These are phyloP conservation scores for Xenotilapia flavipinnis DNA, from an alignment of 2,113 vertebrate genomes.

Conservation along the genomic window DNA sequence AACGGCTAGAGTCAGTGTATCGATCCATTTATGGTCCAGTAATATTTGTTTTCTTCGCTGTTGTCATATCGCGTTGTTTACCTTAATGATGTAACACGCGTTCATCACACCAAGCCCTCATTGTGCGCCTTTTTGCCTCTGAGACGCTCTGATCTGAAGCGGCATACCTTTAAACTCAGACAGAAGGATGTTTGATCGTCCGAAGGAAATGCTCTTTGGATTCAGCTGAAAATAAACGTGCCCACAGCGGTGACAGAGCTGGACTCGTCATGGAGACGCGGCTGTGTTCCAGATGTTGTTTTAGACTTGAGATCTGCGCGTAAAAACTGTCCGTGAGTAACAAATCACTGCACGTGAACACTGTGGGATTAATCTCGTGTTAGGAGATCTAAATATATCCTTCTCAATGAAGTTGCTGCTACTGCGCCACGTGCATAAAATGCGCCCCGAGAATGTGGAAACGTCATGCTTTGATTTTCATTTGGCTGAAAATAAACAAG, in stretches of 20 bases:
- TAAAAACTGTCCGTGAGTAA: neutral
- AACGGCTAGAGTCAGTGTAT: neutral
- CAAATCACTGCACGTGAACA: neutral
- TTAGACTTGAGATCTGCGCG: neutral
- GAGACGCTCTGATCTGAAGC: neutral
- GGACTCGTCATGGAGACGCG: neutral
- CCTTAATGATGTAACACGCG: neutral
- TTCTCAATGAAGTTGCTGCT: neutral
- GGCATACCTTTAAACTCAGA: neutral
- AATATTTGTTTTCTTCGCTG: neutral
- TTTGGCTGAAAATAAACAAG: neutral
- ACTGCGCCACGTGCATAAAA: neutral
- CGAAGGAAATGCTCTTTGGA: neutral
- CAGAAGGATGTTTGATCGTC: neutral
- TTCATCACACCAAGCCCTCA: neutral
- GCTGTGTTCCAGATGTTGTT: neutral
- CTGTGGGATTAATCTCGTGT: neutral
- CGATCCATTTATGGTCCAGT: neutral
- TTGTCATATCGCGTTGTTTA: neutral
- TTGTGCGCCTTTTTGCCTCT: neutral
- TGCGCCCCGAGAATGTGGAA: neutral
- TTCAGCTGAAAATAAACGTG: neutral
- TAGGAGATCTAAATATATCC: neutral
- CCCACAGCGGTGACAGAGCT: neutral
- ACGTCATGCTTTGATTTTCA: neutral